Percentiles rank a stretch among this genome's conserved stretches.
These are phyloP conservation scores for Procambarus clarkii DNA, from an alignment of 1,140 invertebrate species.

Conservation along the genomic window DNA sequence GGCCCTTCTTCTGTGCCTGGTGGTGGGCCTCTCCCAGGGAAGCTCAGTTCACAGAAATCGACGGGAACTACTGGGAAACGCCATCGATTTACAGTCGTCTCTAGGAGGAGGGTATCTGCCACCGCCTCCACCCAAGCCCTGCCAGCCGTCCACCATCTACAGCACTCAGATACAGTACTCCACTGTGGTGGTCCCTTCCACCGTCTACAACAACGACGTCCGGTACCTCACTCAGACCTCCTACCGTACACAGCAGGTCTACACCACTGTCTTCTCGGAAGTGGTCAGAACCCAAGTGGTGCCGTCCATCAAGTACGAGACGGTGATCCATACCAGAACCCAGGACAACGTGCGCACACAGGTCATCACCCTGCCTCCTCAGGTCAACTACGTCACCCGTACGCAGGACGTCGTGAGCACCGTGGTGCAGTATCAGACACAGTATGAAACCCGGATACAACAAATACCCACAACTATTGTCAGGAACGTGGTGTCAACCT, in stretches of 20 bases:
- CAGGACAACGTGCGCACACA: constrained; percentile 49
- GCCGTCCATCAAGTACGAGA: constrained; percentile 44
- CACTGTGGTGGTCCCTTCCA: constrained; percentile 55
- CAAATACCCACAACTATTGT: constrained; percentile 52
- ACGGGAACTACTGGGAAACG: constrained; percentile 8
- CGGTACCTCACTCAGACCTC: constrained; percentile 55
- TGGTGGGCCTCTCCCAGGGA: constrained; percentile 38
- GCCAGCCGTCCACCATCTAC: constrained; percentile 58
- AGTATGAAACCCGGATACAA: constrained; percentile 45
- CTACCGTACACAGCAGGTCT: constrained; percentile 42
- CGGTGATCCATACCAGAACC: constrained; percentile 44
- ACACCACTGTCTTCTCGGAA: constrained; percentile 54
- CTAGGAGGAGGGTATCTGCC: background rate
- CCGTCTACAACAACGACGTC: constrained; percentile 50
- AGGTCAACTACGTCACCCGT: constrained; percentile 59
- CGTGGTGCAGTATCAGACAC: constrained; percentile 54
- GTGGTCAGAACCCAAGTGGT: constrained; percentile 42
- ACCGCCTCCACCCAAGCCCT: background rate
- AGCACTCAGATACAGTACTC: constrained; percentile 60
- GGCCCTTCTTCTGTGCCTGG: constrained; percentile 12
- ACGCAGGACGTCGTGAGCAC: constrained; percentile 48
- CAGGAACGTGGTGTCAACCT: constrained; percentile 66
- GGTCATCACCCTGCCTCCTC: constrained; percentile 47
- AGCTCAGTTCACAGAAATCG: background rate
- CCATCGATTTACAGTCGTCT: background rate